Evolutionary conservation across 2,113 vertebrate species (phyloP), one percentile per base, ranked within the genome.

Genomic region (Passerina amoena): DNA sequence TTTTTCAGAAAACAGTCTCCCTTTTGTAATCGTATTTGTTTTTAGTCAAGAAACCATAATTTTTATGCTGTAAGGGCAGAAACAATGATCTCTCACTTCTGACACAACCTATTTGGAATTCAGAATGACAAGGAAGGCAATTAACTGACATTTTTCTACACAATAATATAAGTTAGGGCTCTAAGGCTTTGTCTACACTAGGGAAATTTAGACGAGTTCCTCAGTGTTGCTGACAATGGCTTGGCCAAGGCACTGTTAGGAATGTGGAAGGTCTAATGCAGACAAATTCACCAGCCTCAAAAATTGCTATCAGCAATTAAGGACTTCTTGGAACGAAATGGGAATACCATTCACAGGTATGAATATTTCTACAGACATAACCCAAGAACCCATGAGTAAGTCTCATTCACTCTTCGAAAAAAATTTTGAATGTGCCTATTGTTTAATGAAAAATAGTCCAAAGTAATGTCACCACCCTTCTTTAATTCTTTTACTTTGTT

Each of bases 101-200:
- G 54, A 80, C 59, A 92, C 35, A 94, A 83, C 38, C 90, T 91
- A 83, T 89, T 92, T 92, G 54, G 82, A 95, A 96, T 92, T 94
- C 94, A 95, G 84, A 85, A 91, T 0, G 20, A 73, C 4, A 7
- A 87, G 11, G 30, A 87, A 86, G 80, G 94, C 94, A 97, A 97
- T 97, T 97, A 96, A 94, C 71, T 83, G 92, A 68, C 71, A 95
- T 94, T 89, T 95, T 95, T 71, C 94, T 94, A 95, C 87, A 96
- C 92, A 90, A 97, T 97, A 94, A 95, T 86, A 38, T 82, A 93
- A 75, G 70, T 92, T 92, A 92, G 45, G 69, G 81, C 94, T 95
- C 83, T 75, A 75, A 96, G 93, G 91, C 94, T 96, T 97, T 91
- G 64, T 38, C 80, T 84, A 86, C 94, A 94, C 90, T 59, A 73